phyloP scores from a whole-genome alignment of 1,140 invertebrate genomes.

The Aradophagus sp. region DNA sequence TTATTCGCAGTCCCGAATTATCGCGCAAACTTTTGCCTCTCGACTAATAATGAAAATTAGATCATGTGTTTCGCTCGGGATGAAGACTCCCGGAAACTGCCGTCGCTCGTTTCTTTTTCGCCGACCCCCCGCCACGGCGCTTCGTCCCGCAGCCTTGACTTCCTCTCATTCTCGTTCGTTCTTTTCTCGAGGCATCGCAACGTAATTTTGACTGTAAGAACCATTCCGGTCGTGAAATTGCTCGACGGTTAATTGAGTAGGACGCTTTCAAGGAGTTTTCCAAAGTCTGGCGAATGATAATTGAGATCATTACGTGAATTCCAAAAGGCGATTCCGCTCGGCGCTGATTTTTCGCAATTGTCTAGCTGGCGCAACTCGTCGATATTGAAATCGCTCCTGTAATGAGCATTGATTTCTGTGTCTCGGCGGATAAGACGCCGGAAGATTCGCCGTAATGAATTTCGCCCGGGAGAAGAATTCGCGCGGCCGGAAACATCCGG shows the following conservation, averaged over 20 bases:
- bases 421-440: constrained; percentile 1
- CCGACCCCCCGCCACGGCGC: no score
- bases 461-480: no score
- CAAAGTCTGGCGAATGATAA: constrained; percentile 40
- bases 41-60: constrained; percentile 46
- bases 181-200: constrained; percentile 4
- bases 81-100: constrained; percentile 9
- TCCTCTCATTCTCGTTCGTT: constrained; percentile 3
- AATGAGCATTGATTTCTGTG: constrained; percentile 36
- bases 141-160: background rate
- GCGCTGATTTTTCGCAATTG: constrained; percentile 38
- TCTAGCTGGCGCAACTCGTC: constrained; percentile 22
- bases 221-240: constrained; percentile 46
- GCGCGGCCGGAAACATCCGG: no score
- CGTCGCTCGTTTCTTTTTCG: constrained; percentile 1
- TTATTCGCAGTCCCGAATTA: constrained; percentile 35
- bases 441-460: no score
- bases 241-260: constrained; percentile 41
- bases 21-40: constrained; percentile 51
- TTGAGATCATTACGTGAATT: constrained; percentile 43
- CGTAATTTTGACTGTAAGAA: constrained; percentile 45
- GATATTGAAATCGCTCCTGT: constrained; percentile 31
- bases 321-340: constrained; percentile 16
- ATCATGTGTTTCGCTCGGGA: constrained; percentile 43
- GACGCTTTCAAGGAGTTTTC: constrained; percentile 40